Percentiles rank a stretch among this genome's conserved stretches.
phyloP scores from a whole-genome alignment of 2,113 vertebrate species.

The Saguinus imperator region DNA sequence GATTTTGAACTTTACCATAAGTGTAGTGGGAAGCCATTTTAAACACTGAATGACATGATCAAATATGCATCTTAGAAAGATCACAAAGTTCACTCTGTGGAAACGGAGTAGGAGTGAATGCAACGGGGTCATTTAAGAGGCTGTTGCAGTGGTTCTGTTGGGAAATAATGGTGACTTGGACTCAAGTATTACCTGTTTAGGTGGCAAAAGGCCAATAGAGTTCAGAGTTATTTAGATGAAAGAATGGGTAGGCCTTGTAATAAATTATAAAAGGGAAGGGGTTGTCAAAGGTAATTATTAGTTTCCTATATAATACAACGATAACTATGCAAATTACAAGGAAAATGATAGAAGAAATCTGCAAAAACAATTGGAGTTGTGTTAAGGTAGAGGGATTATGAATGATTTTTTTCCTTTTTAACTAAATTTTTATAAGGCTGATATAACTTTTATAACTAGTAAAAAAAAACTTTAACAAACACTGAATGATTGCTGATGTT shows the following conservation, averaged over 20 bases:
- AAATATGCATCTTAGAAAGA: background rate
- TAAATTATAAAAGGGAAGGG: background rate
- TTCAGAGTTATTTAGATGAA: background rate
- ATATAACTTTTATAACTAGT: constrained; percentile 23
- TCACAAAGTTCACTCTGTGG: background rate
- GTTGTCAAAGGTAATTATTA: background rate
- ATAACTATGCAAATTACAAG: background rate
- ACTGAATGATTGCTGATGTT: background rate
- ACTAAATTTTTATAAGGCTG: background rate
- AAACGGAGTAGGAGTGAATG: background rate
- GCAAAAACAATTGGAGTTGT: constrained; percentile 5
- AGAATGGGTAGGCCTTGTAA: background rate
- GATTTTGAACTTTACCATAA: background rate
- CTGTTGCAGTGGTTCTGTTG: background rate
- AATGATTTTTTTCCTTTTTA: background rate
- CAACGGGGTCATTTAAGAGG: background rate
- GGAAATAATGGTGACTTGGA: background rate
- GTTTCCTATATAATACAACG: background rate
- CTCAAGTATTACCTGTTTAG: background rate
- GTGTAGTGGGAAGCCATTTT: background rate
- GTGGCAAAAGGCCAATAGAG: background rate
- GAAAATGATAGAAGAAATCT: background rate
- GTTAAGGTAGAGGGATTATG: background rate
- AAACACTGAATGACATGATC: background rate
- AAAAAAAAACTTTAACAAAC: background rate